phyloP scores from a whole-genome alignment of 2,888 invertebrate species.

The Agrochola lychnidis region DNA sequence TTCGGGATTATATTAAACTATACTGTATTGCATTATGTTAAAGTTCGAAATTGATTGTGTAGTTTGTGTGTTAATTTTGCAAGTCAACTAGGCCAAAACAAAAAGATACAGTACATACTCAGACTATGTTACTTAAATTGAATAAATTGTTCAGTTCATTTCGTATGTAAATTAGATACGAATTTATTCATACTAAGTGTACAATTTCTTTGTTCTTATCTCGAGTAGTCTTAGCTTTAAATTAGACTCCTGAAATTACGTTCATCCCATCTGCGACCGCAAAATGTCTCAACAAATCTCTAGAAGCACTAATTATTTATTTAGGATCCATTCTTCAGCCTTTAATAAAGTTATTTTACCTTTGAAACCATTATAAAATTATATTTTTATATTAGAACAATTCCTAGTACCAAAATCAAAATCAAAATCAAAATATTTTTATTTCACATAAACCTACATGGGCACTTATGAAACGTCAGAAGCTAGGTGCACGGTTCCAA shows the following conservation, averaged over 20 bases:
- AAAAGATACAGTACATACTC: constrained; percentile 11
- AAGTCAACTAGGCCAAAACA: neutral
- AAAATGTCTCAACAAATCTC: constrained; percentile 8
- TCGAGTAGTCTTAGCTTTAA: constrained; percentile 4
- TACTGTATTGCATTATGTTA: neutral
- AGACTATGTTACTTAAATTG: constrained; percentile 8
- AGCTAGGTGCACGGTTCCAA: too few species aligned
- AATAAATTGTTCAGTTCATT: constrained; percentile 41
- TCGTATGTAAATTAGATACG: constrained; percentile 46
- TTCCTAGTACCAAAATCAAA: too few species aligned
- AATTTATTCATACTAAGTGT: constrained; percentile 28
- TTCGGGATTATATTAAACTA: constrained; percentile 1
- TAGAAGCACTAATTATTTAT: neutral
- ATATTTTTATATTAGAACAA: too few species aligned
- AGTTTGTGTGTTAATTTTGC: neutral
- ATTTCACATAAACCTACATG: too few species aligned
- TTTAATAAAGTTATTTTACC: neutral
- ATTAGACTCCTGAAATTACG: constrained; percentile 13
- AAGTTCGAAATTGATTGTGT: constrained; percentile 2
- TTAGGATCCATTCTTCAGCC: neutral
- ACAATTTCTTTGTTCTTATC: constrained; percentile 37
- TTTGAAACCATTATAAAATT: neutral
- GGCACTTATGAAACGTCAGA: too few species aligned
- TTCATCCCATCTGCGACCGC: constrained; percentile 13
- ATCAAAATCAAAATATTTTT: too few species aligned